Percentiles rank a stretch among this genome's conserved stretches.
phyloP scores from a whole-genome alignment of 2,797 vertebrate genomes.

The Rhodeus uyekii region DNA sequence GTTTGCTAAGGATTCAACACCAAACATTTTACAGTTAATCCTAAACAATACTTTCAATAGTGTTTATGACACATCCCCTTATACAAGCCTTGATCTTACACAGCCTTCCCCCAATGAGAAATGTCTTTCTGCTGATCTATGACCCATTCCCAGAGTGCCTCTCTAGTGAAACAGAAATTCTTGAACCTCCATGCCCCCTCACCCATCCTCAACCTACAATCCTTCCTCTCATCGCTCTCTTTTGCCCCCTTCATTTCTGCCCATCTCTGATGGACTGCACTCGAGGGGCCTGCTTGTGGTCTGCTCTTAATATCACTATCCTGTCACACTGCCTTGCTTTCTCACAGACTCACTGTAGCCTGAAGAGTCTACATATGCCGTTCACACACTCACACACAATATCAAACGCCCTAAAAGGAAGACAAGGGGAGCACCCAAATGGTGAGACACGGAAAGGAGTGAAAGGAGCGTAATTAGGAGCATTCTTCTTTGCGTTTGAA shows the following conservation, averaged over 20 bases:
- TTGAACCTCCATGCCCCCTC: constrained; percentile 44
- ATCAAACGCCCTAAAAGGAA: constrained; percentile 50
- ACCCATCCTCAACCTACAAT: constrained; percentile 28
- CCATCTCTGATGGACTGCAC: constrained; percentile 64
- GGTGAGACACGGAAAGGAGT: constrained; percentile 58
- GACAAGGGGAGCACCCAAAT: constrained; percentile 61
- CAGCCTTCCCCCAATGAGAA: constrained; percentile 46
- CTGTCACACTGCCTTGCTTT: constrained; percentile 74
- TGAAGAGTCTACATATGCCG: constrained; percentile 66
- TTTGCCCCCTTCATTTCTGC: constrained; percentile 44
- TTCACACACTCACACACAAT: constrained; percentile 43
- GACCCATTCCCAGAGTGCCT: constrained; percentile 65
- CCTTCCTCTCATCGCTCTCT: constrained; percentile 40
- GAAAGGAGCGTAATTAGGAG: constrained; percentile 80
- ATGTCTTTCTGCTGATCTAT: constrained; percentile 44
- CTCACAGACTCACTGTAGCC: constrained; percentile 76
- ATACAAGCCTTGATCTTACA: constrained; percentile 69
- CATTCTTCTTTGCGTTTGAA: constrained; percentile 82
- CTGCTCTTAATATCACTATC: constrained; percentile 76
- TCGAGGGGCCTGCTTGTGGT: constrained; percentile 59
- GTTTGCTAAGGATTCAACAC: background rate
- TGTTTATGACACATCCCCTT: constrained; percentile 69
- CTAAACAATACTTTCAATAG: constrained; percentile 60
- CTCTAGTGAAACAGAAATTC: constrained; percentile 66
- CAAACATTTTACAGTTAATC: constrained; percentile 57